Conservation (phyloP, 2,797 vertebrate species). For the Pagetopsis macropterus region DNA sequence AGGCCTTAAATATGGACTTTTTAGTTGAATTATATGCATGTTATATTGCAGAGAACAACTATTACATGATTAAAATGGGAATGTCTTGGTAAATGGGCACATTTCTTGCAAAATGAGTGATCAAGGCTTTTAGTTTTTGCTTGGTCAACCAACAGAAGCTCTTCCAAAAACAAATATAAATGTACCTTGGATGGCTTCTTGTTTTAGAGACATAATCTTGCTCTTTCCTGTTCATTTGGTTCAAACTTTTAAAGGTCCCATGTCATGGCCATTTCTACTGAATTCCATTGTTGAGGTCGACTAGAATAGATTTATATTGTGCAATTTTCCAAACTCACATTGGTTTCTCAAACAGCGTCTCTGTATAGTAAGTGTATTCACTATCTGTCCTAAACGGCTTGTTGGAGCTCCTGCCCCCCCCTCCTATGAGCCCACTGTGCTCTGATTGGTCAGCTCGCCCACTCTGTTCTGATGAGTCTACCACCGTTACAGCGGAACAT, state of each 20-base stretch:
- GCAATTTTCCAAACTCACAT: too few relatives aligned
- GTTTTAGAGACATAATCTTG: not conserved
- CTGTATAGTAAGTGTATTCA: too few relatives aligned
- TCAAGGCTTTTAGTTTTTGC: slow-evolving; percentile 6
- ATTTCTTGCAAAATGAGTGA: slow-evolving; percentile 7
- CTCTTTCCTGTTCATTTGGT: slow-evolving; percentile 5
- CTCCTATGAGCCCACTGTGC: too few relatives aligned
- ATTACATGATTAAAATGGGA: not conserved
- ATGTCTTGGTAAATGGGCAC: not conserved
- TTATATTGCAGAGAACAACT: not conserved
- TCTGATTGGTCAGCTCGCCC: too few relatives aligned
- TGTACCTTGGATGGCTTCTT: not conserved
- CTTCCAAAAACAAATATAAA: not conserved
- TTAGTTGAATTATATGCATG: not conserved
- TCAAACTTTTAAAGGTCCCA: slow-evolving; percentile 5
- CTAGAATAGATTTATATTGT: too few relatives aligned
- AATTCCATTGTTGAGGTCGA: too few relatives aligned
- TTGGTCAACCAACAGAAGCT: not conserved
- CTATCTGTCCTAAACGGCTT: too few relatives aligned
- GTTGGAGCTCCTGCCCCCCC: too few relatives aligned
- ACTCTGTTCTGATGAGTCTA: too few relatives aligned
- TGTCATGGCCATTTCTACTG: too few relatives aligned
- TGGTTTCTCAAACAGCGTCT: too few relatives aligned
- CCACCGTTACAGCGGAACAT: too few relatives aligned
- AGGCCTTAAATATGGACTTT: not conserved